Evolutionary conservation across 2,888 invertebrate genomes (phyloP), one percentile per base, ranked within the genome.

Genomic region (Drosophila testacea): DNA sequence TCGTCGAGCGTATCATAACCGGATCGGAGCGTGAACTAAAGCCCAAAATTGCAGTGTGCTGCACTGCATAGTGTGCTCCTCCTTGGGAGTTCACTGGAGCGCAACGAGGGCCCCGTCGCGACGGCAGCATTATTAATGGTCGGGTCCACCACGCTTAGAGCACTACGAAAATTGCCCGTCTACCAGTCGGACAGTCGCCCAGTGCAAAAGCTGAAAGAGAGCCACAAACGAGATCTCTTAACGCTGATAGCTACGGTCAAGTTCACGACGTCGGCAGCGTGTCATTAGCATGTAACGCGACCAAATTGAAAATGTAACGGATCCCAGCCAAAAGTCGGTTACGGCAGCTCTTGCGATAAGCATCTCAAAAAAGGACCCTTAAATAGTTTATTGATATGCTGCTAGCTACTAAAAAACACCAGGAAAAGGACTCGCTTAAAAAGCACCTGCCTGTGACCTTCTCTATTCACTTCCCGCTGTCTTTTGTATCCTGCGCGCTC

Each of bases 171-270:
- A 79, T 76, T 71, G 78, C 54, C 64, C 10, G 42, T 42, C 42
- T 42, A 6, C 6, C 38, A n/a, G n/a, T 1, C 6, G 36, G 34
- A 11, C 22, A 57, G 70, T 66, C 70, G 63, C 64, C 62, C 11
- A n/a, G 47, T 6, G 42, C 39, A 50, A 13, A 38, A n/a, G 42
- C 55, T 27, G 42, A 34, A 42, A 30, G 36, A 54, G 32, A 39
- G 38, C 9, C 9, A 30, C 10, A 16, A 7, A 30, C 22, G 9
- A 87, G 84, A 85, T 89, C 84, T 84, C 51, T 69, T 47, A 67
- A 61, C 68, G 76, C 71, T 73, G 91, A 91, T 91, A 91, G 91
- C 91, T 90, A 91, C 89, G 91, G 91, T 91, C 91, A 91, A 91
- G 91, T 91, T 91, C 91, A 91, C 89, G 88, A 79, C 89, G 81